These are phyloP conservation scores for Caenorhabditis sp. DNA, from an alignment of 2,888 invertebrate genomes.

Conservation along the genomic window DNA sequence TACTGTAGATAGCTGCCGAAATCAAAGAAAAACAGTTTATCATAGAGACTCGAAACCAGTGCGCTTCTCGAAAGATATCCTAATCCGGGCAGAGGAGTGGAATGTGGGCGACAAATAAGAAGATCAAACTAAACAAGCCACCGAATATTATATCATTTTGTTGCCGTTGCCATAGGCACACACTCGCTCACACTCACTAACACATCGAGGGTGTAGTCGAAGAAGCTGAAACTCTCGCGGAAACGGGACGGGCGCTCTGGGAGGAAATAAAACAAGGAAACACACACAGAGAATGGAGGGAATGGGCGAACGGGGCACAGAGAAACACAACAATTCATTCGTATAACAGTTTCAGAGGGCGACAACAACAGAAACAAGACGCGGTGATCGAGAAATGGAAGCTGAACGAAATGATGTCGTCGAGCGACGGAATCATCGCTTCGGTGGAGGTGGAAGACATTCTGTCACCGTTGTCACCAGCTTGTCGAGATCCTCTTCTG, in stretches of 20 bases:
- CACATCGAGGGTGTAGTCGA: conserved; percentile 15
- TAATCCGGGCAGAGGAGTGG: conserved; percentile 18
- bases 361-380: neutral
- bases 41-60: no score
- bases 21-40: neutral
- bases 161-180: conserved; percentile 49
- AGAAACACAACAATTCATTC: conserved; percentile 45
- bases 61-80: neutral
- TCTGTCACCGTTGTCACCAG: conserved; percentile 54
- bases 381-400: conserved; percentile 13
- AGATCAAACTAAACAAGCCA: conserved; percentile 40
- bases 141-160: conserved; percentile 47
- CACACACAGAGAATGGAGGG: conserved; percentile 26
- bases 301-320: conserved; percentile 15
- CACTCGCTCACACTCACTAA: neutral
- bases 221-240: conserved; percentile 43
- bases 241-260: neutral
- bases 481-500: conserved; percentile 63
- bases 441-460: conserved; percentile 63
- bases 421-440: conserved; percentile 21
- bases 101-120: conserved; percentile 44
- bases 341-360: conserved; percentile 27
- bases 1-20: neutral
- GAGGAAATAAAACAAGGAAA: conserved; percentile 45
- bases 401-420: conserved; percentile 2